Conservation (phyloP, 2,888 invertebrate species). For the Rhingia campestris region DNA sequence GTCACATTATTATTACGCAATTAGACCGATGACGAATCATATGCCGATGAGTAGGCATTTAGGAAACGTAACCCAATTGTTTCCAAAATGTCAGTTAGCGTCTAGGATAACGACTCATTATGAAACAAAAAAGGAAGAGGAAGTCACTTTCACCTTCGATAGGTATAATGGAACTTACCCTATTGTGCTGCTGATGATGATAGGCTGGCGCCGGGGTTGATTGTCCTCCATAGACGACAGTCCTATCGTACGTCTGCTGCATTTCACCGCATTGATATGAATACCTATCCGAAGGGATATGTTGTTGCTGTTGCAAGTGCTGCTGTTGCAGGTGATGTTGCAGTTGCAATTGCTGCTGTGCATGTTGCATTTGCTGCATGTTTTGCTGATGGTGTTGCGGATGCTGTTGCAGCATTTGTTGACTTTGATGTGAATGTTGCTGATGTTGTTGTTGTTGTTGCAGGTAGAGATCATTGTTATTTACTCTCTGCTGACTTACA, state of each 20-base stretch:
- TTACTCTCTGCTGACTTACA: conserved; percentile 60
- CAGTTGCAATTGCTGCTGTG: conserved; percentile 37
- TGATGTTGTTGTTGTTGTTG: conserved; percentile 49
- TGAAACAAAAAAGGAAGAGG: conserved; percentile 3
- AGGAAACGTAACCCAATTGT: too few relatives aligned
- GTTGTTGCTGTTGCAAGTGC: conserved; percentile 38
- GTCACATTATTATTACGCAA: too few relatives aligned
- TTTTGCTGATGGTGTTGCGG: conserved; percentile 25
- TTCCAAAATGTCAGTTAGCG: neutral
- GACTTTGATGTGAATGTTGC: conserved; percentile 22
- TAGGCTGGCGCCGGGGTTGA: conserved; percentile 68
- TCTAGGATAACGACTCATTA: neutral
- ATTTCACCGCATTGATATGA: conserved; percentile 45
- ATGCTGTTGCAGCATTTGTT: conserved; percentile 44
- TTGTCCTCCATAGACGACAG: conserved; percentile 51
- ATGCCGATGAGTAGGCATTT: neutral
- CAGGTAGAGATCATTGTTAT: conserved; percentile 61
- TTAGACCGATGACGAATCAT: neutral
- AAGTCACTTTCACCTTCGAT: conserved; percentile 27
- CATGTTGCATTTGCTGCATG: conserved; percentile 35
- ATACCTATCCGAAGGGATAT: conserved; percentile 49
- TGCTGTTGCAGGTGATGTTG: conserved; percentile 37
- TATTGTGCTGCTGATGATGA: conserved; percentile 60
- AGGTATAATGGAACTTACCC: conserved; percentile 42
- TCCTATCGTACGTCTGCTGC: conserved; percentile 58